Conservation (phyloP, 2,888 invertebrate genomes). For the Halocaridina rubra region DNA sequence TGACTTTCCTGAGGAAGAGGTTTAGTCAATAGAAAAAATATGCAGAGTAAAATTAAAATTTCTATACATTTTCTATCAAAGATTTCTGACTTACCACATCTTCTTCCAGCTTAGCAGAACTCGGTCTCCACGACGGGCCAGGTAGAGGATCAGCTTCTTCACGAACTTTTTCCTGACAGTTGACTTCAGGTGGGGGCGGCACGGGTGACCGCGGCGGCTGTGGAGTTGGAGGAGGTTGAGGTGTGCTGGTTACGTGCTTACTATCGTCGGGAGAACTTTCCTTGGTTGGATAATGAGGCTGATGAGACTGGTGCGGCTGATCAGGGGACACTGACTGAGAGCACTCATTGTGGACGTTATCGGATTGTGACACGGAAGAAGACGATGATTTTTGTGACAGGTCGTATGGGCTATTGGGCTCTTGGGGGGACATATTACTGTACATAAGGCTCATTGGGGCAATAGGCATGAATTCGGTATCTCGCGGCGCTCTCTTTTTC, state of each 20-base stretch:
- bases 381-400: slow-evolving; percentile 60
- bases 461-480: slow-evolving; percentile 36
- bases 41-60: no score
- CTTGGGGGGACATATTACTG: slow-evolving; percentile 52
- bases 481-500: slow-evolving; percentile 40
- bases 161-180: slow-evolving; percentile 37
- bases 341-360: slow-evolving; percentile 51
- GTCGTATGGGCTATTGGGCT: slow-evolving; percentile 62
- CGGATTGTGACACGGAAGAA: slow-evolving; percentile 59
- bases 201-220: slow-evolving; percentile 53
- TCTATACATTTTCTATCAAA: no score
- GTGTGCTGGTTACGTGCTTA: slow-evolving; percentile 34
- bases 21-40: no score
- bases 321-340: slow-evolving; percentile 53
- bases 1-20: no score
- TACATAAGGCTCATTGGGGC: slow-evolving; percentile 44
- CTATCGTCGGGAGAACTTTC: slow-evolving; percentile 54
- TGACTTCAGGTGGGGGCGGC: slow-evolving; percentile 40
- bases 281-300: slow-evolving; percentile 30
- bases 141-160: slow-evolving; percentile 55
- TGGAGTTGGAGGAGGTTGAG: slow-evolving; percentile 45
- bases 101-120: slow-evolving; percentile 36
- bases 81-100: slow-evolving; percentile 55
- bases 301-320: slow-evolving; percentile 40
- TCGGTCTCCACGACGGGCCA: slow-evolving; percentile 58